Percentiles rank a stretch among this genome's conserved stretches.
Evolutionary conservation across 1,140 invertebrate species (phyloP).

Genomic region (Archegozetes longisetosus): DNA sequence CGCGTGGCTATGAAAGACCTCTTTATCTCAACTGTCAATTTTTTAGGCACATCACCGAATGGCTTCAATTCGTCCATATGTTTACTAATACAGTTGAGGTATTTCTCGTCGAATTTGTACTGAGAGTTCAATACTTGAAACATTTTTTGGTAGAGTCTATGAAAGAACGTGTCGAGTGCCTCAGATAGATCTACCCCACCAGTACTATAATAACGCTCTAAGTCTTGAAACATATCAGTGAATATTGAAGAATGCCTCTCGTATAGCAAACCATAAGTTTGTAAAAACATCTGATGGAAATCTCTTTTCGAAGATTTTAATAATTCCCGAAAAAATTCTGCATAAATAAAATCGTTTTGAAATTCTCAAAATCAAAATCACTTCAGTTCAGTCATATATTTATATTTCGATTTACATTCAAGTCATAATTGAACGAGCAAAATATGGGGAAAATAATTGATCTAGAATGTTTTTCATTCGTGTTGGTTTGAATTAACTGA

Average conservation of each 20-base stretch:
- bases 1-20: constrained; percentile 83
- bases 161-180: constrained; percentile 84
- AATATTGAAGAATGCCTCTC: constrained; percentile 85
- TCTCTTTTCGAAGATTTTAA: constrained; percentile 61
- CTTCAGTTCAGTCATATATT: no score
- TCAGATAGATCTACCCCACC: constrained; percentile 63
- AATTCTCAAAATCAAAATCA: no score
- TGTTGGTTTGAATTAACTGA: no score
- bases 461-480: no score
- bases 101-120: constrained; percentile 67
- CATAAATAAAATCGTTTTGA: no score
- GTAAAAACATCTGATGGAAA: constrained; percentile 84
- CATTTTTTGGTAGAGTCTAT: constrained; percentile 83
- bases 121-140: constrained; percentile 77
- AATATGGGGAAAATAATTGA: no score
- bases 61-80: constrained; percentile 83
- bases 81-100: constrained; percentile 66
- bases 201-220: constrained; percentile 72
- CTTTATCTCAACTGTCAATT: constrained; percentile 69
- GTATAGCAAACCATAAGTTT: constrained; percentile 87
- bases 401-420: no score
- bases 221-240: constrained; percentile 67
- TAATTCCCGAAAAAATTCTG: constrained; percentile 72
- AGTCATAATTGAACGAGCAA: no score
- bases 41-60: constrained; percentile 82